A percentile compares a stretch with the other conserved stretches of the same genome.
phyloP scores from a whole-genome alignment of 2,888 invertebrate species.

The Fragum fragum region DNA sequence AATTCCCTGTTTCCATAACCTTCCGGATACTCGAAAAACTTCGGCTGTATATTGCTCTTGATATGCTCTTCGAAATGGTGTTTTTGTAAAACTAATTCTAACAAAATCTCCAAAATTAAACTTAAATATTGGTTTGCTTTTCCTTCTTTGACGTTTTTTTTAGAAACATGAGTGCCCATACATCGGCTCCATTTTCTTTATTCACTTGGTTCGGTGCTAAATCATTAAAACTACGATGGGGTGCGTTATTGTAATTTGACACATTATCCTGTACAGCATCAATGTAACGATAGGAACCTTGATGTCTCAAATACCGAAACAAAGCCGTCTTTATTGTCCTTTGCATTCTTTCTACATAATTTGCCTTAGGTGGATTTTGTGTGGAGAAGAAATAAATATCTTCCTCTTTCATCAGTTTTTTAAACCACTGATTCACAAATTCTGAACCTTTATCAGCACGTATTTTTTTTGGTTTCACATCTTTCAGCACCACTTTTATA shows the following conservation, averaged over 20 bases:
- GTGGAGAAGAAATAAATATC: slow-evolving; percentile 39
- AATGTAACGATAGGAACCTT: slow-evolving; percentile 44
- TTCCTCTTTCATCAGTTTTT: slow-evolving; percentile 29
- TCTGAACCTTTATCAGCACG: slow-evolving; percentile 40
- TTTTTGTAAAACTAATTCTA: slow-evolving; percentile 38
- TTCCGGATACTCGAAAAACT: slow-evolving; percentile 41
- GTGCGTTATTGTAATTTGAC: slow-evolving; percentile 47
- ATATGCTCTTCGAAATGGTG: slow-evolving; percentile 39
- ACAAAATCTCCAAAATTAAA: slow-evolving; percentile 42
- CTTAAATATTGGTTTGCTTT: slow-evolving; percentile 30
- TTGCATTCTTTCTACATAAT: slow-evolving; percentile 37
- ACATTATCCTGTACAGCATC: slow-evolving; percentile 43
- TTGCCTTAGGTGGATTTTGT: slow-evolving; percentile 34
- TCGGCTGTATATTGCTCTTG: slow-evolving; percentile 47
- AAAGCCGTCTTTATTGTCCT: slow-evolving; percentile 24
- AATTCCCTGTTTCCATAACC: slow-evolving; percentile 42
- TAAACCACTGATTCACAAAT: slow-evolving; percentile 35
- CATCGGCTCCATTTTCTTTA: slow-evolving; percentile 43
- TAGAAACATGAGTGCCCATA: slow-evolving; percentile 46
- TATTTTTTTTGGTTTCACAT: slow-evolving; percentile 31
- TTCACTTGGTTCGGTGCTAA: slow-evolving; percentile 42
- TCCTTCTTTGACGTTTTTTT: slow-evolving; percentile 25
- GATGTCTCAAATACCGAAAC: slow-evolving; percentile 32
- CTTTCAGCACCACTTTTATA: slow-evolving; percentile 21
- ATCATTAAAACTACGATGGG: slow-evolving; percentile 40